phyloP scores from a whole-genome alignment of 2,797 vertebrate species.

The Tenualosa ilisha region DNA sequence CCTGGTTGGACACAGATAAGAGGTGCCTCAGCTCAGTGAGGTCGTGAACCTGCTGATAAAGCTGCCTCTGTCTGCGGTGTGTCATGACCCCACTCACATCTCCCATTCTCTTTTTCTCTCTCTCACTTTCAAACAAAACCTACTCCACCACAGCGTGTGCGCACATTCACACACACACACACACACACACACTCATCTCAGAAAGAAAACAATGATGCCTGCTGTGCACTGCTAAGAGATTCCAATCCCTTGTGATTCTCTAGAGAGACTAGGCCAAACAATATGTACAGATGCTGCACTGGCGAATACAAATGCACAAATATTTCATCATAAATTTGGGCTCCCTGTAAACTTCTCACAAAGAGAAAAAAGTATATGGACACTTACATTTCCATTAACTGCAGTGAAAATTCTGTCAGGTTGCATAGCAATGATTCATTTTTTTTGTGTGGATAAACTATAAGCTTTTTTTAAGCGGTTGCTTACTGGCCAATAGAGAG shows the following conservation, averaged over 20 bases:
- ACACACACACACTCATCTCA: neutral
- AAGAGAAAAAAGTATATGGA: neutral
- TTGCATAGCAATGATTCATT: neutral
- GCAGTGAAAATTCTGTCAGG: neutral
- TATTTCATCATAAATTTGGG: neutral
- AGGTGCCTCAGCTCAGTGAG: neutral
- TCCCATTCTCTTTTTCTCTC: neutral
- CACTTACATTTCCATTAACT: neutral
- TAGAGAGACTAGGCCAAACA: neutral
- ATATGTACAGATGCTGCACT: no score
- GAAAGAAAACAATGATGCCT: neutral
- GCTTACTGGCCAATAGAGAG: neutral
- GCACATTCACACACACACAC: neutral
- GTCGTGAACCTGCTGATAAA: conserved; percentile 1
- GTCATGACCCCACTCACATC: neutral
- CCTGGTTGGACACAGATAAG: neutral
- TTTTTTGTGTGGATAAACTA: neutral
- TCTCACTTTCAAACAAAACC: neutral
- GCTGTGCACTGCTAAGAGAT: neutral
- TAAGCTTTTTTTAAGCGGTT: neutral
- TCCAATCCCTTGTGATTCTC: neutral
- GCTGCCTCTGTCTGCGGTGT: neutral
- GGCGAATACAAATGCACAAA: neutral
- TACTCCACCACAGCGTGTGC: no score
- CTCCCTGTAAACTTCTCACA: neutral